Percentiles rank a stretch among this genome's conserved stretches.
Conservation (phyloP, 2,797 vertebrate species). For the Acipenser transmontanus region DNA sequence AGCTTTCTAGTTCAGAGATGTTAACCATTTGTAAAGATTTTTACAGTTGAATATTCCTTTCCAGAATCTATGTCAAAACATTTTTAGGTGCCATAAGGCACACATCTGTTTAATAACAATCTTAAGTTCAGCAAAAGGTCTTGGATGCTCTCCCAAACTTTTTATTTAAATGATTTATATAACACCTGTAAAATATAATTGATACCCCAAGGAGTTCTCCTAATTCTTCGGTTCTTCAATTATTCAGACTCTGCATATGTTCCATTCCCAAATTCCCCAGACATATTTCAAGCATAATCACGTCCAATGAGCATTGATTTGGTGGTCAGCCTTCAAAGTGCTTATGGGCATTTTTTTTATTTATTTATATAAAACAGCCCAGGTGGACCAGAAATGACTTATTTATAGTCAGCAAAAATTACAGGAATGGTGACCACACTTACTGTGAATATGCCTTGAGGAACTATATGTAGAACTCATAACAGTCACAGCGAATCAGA, state of each 20-base stretch:
- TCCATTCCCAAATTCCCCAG: not conserved
- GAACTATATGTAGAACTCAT: too few relatives aligned
- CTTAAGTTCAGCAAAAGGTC: not conserved
- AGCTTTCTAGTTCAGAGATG: too few relatives aligned
- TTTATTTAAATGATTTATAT: not conserved
- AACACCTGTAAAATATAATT: conserved; percentile 9
- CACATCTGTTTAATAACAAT: not conserved
- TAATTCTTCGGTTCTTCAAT: conserved; percentile 2
- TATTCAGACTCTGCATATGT: conserved; percentile 1
- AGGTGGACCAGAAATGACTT: too few relatives aligned
- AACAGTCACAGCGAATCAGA: too few relatives aligned
- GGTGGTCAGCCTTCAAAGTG: not conserved
- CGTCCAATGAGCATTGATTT: not conserved
- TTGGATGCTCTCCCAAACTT: not conserved
- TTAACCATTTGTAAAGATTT: too few relatives aligned
- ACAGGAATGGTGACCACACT: too few relatives aligned
- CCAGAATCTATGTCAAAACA: too few relatives aligned
- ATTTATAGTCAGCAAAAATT: too few relatives aligned
- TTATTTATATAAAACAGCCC: not conserved
- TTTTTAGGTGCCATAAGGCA: not conserved
- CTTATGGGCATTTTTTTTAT: not conserved
- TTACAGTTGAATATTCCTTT: too few relatives aligned
- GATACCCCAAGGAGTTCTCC: not conserved
- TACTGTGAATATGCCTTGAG: too few relatives aligned
- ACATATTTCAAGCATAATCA: not conserved